Evolutionary conservation across 2,113 vertebrate genomes (phyloP).

Genomic region (Probosciger aterrimus): DNA sequence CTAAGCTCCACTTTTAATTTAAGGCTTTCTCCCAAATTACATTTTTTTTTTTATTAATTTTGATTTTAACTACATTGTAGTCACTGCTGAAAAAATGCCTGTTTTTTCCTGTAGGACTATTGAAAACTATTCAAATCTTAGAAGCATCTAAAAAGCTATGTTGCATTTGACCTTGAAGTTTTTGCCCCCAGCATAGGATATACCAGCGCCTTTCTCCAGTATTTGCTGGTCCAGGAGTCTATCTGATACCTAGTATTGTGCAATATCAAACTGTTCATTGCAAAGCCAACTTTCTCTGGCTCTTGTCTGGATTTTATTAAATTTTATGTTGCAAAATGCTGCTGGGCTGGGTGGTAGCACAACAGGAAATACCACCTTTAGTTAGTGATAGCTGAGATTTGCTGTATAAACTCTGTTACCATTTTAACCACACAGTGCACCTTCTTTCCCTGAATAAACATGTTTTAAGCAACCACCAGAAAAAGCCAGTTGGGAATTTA

Average conservation of each 20-base stretch:
- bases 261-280: background rate
- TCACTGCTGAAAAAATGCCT: background rate
- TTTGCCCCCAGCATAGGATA: background rate
- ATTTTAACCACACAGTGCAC: background rate
- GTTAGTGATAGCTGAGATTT: background rate
- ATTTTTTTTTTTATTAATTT: background rate
- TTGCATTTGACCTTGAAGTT: background rate
- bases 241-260: background rate
- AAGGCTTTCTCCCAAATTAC: background rate
- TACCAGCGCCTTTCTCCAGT: background rate
- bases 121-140: background rate
- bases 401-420: background rate
- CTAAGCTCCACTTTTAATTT: background rate
- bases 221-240: background rate
- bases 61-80: background rate
- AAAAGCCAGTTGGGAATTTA: background rate
- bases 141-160: background rate
- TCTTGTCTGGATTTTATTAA: background rate
- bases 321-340: background rate
- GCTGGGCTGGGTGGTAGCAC: background rate
- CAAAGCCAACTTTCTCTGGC: background rate
- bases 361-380: background rate
- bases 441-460: background rate
- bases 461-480: background rate
- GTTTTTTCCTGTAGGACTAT: background rate